Evolutionary conservation across 2,113 vertebrate genomes (phyloP), one percentile per base, ranked within the genome.

Genomic region (Acinonyx jubatus): DNA sequence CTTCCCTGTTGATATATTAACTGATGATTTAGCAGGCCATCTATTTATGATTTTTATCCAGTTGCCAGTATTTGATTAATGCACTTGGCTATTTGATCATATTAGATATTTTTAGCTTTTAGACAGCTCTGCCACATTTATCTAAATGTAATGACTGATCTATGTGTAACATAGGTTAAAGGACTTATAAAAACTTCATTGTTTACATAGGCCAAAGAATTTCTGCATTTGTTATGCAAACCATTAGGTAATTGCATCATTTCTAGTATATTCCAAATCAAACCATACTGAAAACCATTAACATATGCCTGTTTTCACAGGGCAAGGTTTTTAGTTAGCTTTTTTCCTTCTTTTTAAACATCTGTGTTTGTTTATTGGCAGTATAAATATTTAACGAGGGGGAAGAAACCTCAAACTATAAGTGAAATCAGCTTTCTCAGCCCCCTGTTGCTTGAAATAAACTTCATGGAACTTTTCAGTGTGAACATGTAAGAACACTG

Each of bases 291-390:
- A 94, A 97, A 97, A 97, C 82, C 52, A 87, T 89, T 96, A 95
- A 92, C 97, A 98, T 97, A 98, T 98, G 97, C 84, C 76, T 96
- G 41, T 96, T 96, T 98, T 96, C 73, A 90, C 86, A 96, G 92
- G 96, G 73, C 89, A 96, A 96, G 61, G 48, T 79, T 98, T 98
- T 86, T 83, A 94, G 93, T 94, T 96, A 96, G 92, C 33, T 63
- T 96, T 81, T 69, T 65, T 36, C 41, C 19, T 31, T 36, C 38
- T 79, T 94, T 96, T 96, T 65, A 76, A 97, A 98, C 97, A 98
- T 98, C 97, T 98, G 97, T 98, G 96, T 98, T 98, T 98, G 97
- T 97, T 98, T 98, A 98, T 89, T 95, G 95, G 57, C 84, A 95
- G 78, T 96, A 97, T 98, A 98, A 97, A 98, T 98, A 97, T 97